phyloP scores from a whole-genome alignment of 92 coral and sea anemone genomes.

The Pocillopora meandrina region DNA sequence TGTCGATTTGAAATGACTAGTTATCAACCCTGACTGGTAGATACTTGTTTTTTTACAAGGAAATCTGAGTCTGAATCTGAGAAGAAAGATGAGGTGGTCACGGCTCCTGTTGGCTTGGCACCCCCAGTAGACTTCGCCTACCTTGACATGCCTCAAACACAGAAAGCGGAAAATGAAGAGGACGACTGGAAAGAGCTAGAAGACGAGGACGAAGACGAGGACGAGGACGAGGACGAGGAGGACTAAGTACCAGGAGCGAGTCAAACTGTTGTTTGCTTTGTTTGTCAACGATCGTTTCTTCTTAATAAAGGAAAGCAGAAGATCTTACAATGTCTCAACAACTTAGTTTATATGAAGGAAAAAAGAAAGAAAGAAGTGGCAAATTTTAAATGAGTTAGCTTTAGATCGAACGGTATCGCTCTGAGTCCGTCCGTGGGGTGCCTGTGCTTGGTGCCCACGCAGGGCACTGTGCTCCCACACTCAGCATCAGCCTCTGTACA shows the following conservation, averaged over 20 bases:
- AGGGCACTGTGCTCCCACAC: no score
- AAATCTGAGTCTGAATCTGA: slow-evolving; percentile 9
- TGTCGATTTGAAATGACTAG: neutral
- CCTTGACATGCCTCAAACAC: slow-evolving; percentile 26
- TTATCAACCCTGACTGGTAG: neutral
- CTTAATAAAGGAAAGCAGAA: neutral
- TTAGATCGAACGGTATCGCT: no score
- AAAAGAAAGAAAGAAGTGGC: no score
- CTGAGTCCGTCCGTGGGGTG: no score
- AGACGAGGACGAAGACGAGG: slow-evolving; percentile 16
- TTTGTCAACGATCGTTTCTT: neutral
- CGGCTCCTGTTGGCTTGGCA: slow-evolving; percentile 14
- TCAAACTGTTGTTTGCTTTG: neutral
- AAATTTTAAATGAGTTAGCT: no score
- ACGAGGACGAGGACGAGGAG: slow-evolving; percentile 10
- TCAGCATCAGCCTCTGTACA: no score
- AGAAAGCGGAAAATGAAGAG: neutral
- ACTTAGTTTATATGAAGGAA: neutral
- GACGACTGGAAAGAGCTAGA: slow-evolving; percentile 27
- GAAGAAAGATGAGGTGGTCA: slow-evolving; percentile 7
- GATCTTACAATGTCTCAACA: neutral
- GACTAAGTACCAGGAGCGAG: neutral
- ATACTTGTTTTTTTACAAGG: neutral
- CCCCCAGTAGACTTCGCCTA: slow-evolving; percentile 18
- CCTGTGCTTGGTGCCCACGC: no score